Evolutionary conservation across 2,888 invertebrate genomes (phyloP).

Genomic region (Orthosia gothica): DNA sequence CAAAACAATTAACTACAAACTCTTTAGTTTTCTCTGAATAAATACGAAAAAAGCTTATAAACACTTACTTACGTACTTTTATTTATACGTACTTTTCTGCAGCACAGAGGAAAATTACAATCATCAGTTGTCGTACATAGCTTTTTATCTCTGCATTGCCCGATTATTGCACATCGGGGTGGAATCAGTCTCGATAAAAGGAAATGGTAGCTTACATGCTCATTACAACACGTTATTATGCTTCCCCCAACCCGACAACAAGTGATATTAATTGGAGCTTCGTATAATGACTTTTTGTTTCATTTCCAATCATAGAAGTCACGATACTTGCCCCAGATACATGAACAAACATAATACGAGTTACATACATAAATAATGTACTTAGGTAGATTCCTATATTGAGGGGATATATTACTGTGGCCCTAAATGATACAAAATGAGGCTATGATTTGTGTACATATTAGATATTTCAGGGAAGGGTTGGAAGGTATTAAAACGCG

Average conservation of each 20-base stretch:
- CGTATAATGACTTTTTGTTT: neutral
- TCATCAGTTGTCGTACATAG: no score
- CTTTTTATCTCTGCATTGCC: conserved; percentile 23
- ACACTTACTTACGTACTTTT: no score
- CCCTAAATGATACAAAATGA: conserved; percentile 40
- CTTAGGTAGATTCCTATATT: neutral
- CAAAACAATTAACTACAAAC: neutral
- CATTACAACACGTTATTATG: conserved; percentile 7
- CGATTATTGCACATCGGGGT: conserved; percentile 25
- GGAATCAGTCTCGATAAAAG: neutral
- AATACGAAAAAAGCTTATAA: no score
- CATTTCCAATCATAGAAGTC: conserved; percentile 10
- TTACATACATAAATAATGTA: conserved; percentile 30
- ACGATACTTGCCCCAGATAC: neutral
- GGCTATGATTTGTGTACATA: conserved; percentile 39
- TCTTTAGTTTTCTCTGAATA: no score
- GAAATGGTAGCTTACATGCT: neutral
- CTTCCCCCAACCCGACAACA: neutral
- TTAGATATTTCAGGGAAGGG: conserved; percentile 38
- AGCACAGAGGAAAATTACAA: no score
- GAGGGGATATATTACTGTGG: conserved; percentile 10
- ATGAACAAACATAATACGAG: conserved; percentile 10
- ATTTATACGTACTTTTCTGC: no score
- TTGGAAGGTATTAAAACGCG: conserved; percentile 38
- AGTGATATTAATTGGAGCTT: conserved; percentile 4